Evolutionary conservation across 2,113 vertebrate genomes (phyloP).

Genomic region (Deroptyus accipitrinus): DNA sequence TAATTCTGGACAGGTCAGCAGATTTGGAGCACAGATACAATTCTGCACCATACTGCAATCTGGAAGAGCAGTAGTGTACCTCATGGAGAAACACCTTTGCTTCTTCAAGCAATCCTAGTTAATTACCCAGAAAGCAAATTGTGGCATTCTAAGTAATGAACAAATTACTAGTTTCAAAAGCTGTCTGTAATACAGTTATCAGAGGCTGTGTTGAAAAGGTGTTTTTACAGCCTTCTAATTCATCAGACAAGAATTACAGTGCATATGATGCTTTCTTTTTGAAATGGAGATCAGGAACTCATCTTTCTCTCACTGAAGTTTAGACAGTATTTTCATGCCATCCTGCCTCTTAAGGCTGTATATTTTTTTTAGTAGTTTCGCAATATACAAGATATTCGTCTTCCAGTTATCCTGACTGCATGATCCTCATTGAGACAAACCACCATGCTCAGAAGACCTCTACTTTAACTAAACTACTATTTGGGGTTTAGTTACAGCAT

Average conservation of each 20-base stretch:
- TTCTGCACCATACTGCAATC: background rate
- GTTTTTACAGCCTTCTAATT: background rate
- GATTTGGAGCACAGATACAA: background rate
- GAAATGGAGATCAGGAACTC: background rate
- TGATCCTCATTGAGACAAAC: background rate
- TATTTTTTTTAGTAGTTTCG: background rate
- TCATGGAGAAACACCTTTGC: rapidly evolving
- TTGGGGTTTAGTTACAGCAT: background rate
- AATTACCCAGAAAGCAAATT: background rate
- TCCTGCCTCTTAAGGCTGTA: background rate
- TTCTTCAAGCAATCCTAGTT: background rate
- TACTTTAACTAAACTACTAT: background rate
- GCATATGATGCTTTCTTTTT: background rate
- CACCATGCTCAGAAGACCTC: background rate
- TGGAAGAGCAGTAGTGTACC: background rate
- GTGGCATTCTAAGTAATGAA: background rate
- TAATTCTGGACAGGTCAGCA: background rate
- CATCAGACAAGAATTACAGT: background rate
- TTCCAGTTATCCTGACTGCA: background rate
- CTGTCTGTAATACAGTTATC: background rate
- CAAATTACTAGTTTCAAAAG: background rate
- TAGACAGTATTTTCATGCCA: background rate
- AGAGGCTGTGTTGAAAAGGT: background rate
- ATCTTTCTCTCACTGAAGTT: background rate
- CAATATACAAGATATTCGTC: background rate